Evolutionary conservation across 2,888 invertebrate genomes (phyloP).

Genomic region (Argyresthia albistria): DNA sequence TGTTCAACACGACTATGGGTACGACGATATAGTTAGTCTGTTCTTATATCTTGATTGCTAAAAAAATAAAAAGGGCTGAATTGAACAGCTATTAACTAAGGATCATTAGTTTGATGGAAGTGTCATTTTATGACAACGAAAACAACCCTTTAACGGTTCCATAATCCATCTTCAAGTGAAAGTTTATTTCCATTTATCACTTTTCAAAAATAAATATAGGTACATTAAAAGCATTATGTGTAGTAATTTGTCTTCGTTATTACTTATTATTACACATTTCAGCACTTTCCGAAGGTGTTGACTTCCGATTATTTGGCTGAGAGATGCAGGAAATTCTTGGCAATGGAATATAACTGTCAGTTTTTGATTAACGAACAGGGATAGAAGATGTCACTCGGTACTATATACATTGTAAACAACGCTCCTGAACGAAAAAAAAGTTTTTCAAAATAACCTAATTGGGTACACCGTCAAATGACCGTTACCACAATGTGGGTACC

Average conservation of each 20-base stretch:
- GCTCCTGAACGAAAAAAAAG: too few relatives aligned
- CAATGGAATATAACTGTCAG: slow-evolving; percentile 17
- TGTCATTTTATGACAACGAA: too few relatives aligned
- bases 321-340: slow-evolving; percentile 29
- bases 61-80: too few relatives aligned
- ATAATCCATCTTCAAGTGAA: neutral
- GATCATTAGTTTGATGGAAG: too few relatives aligned
- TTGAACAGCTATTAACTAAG: too few relatives aligned
- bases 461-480: too few relatives aligned
- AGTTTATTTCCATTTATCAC: neutral
- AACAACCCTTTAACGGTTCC: too few relatives aligned
- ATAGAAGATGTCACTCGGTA: neutral
- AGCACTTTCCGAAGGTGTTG: slow-evolving; percentile 25
- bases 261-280: slow-evolving; percentile 21
- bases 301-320: slow-evolving; percentile 16
- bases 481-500: too few relatives aligned
- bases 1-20: too few relatives aligned
- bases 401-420: neutral
- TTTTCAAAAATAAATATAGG: neutral
- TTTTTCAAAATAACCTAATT: too few relatives aligned
- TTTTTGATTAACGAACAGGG: neutral
- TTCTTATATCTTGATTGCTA: too few relatives aligned
- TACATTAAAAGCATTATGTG: neutral
- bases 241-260: neutral
- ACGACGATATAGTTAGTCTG: too few relatives aligned